Evolutionary conservation across 2,888 invertebrate species (phyloP), one percentile per base, ranked within the genome.

Genomic region (Prionchulus punctatus): DNA sequence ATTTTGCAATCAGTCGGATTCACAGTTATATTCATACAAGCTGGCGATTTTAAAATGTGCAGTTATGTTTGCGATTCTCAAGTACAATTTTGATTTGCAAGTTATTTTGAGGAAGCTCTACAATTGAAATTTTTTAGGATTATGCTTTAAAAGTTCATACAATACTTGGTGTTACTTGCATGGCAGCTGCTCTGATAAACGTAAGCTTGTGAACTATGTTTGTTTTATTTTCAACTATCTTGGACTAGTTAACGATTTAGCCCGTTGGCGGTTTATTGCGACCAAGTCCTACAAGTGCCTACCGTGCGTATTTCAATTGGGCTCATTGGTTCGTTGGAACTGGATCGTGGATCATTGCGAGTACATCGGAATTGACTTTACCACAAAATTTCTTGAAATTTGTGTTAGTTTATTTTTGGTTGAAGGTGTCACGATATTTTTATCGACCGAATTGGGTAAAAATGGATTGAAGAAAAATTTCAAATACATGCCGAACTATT

Each of bases 271-370:
- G 26, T 26, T 7, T 3, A 1, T 4, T 21, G 2, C 31, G 57
- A 27, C 42, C 49, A 27, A 31, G 48, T n/a, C 45, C 45, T 7
- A n/a, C 18, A 4, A 45, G 45, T 23, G 18, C 45, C 4, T n/a
- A n/a, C 18, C 12, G 45, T 12, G 18, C 45, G 23, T 7, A n/a
- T 23, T 57, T 57, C 54, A 57, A 57, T 31, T 57, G 36, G 43
- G 23, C n/a, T 23, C 57, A 57, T 28, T 45, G 57, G 47, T 42
- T 48, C 25, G 2, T 47, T 26, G 57, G 57, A 1, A 43, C 28
- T 23, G 43, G 23, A 2, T 26, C 48, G 12, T 55, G 27, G 26
- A 18, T 57, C 2, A n/a, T 48, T 15, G 54, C 57, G 3, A 7
- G 57, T 56, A 7, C 18, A 18, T 36, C 7, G 12, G 7, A 36